Conservation (phyloP, 2,113 vertebrate genomes). For the Cyanocitta stelleri region DNA sequence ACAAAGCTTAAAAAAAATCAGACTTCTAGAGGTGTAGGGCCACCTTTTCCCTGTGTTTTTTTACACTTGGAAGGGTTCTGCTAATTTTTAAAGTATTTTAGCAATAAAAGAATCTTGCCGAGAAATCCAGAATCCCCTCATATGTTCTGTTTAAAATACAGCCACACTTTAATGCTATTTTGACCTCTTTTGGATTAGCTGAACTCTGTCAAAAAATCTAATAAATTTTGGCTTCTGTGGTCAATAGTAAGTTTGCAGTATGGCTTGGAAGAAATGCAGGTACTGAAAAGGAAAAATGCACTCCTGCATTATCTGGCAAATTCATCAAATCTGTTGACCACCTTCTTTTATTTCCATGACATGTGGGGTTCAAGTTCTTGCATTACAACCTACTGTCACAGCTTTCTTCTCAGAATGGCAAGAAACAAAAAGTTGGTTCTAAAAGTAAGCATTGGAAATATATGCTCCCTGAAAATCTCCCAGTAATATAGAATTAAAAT, state of each 20-base stretch:
- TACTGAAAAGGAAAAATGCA: background rate
- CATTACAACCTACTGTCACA: background rate
- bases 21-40: background rate
- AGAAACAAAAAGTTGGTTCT: background rate
- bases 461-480: background rate
- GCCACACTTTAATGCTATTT: background rate
- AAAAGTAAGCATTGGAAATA: background rate
- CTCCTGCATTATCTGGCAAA: background rate
- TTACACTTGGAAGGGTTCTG: background rate
- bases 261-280: background rate
- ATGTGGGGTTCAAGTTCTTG: background rate
- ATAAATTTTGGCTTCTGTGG: background rate
- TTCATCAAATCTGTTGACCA: background rate
- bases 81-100: background rate
- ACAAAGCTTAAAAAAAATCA: background rate
- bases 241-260: background rate
- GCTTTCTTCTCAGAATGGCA: background rate
- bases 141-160: background rate
- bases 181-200: background rate
- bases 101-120: background rate
- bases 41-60: background rate
- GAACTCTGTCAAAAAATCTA: background rate
- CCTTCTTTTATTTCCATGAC: fast-evolving
- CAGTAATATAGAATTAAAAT: background rate
- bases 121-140: background rate